Evolutionary conservation across 2,888 invertebrate species (phyloP).

Genomic region (Pollenia angustigena): DNA sequence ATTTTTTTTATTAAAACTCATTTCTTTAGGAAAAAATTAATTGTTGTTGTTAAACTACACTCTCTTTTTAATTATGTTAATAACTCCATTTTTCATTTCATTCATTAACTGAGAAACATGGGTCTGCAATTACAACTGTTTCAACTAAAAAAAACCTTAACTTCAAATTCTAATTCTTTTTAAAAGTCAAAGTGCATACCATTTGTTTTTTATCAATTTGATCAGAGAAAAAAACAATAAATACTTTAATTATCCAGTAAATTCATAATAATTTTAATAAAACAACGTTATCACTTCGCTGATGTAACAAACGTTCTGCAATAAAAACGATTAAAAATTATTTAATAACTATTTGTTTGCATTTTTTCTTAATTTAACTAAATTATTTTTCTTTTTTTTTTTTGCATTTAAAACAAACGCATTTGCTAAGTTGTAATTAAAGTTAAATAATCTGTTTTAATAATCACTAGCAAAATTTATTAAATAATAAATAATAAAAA

Average conservation of each 20-base stretch:
- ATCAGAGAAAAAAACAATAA: constrained; percentile 18
- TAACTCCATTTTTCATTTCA: too few relatives aligned
- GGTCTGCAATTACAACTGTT: too few relatives aligned
- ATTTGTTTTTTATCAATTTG: neutral
- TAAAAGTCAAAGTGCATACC: neutral
- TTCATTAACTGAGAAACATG: too few relatives aligned
- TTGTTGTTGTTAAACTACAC: too few relatives aligned
- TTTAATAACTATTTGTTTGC: constrained; percentile 21
- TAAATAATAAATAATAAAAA: constrained; percentile 47
- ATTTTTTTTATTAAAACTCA: too few relatives aligned
- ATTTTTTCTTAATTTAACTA: constrained; percentile 6
- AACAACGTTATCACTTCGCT: constrained; percentile 8
- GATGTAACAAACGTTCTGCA: neutral
- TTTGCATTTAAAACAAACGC: constrained; percentile 29
- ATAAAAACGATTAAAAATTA: constrained; percentile 4
- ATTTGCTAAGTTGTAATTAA: constrained; percentile 66
- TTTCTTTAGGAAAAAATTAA: too few relatives aligned
- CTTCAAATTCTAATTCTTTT: too few relatives aligned
- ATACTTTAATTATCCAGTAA: constrained; percentile 16
- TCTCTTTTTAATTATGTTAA: too few relatives aligned
- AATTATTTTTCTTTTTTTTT: neutral
- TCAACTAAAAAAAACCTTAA: too few relatives aligned
- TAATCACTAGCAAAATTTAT: constrained; percentile 62
- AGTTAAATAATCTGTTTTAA: constrained; percentile 67
- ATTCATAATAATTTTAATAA: constrained; percentile 33